Evolutionary conservation across 2,888 invertebrate genomes (phyloP).

Genomic region (Amblyjoppa proteus): DNA sequence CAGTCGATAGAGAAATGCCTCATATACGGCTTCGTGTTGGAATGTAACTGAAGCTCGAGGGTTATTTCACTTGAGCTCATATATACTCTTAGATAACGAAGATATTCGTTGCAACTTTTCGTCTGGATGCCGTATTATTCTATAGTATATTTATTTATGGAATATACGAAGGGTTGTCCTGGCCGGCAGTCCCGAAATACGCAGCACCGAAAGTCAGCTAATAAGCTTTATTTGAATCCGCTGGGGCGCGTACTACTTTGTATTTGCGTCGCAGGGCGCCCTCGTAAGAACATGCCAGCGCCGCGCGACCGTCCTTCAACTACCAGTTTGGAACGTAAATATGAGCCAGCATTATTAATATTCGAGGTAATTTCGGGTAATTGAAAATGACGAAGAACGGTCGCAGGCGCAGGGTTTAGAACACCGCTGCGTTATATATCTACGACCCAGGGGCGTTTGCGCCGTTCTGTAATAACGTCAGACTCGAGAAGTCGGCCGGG

Average conservation of each 20-base stretch:
- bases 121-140: conserved; percentile 20
- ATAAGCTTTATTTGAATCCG: conserved; percentile 76
- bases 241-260: conserved; percentile 71
- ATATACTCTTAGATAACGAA: neutral
- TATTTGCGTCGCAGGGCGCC: conserved; percentile 68
- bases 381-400: conserved; percentile 78
- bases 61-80: neutral
- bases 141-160: neutral
- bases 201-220: conserved; percentile 68
- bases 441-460: conserved; percentile 20
- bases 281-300: conserved; percentile 54
- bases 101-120: neutral
- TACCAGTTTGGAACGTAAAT: conserved; percentile 71
- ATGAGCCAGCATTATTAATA: conserved; percentile 78
- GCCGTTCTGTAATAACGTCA: conserved; percentile 34
- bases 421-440: conserved; percentile 32
- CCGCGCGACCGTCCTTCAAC: conserved; percentile 48
- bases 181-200: conserved; percentile 42
- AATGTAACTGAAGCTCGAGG: neutral
- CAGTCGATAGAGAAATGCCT: no score
- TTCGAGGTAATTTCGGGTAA: conserved; percentile 77
- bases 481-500: conserved; percentile 31
- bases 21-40: neutral
- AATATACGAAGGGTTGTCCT: conserved; percentile 8
- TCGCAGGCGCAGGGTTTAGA: conserved; percentile 65